Conservation (phyloP, 2,113 vertebrate genomes). For the Proteles cristata region DNA sequence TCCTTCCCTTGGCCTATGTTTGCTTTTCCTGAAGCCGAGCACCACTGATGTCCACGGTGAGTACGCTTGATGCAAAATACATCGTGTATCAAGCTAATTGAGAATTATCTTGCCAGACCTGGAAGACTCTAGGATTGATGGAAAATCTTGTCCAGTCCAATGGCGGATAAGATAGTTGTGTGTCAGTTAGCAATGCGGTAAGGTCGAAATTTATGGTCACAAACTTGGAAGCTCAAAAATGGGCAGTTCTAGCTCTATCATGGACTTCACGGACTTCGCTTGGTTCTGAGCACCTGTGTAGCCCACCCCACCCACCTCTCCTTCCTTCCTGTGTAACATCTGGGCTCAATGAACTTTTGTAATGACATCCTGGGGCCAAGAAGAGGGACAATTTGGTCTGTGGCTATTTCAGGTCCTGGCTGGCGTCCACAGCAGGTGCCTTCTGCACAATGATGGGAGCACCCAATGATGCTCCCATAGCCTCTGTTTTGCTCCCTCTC, state of each 20-base stretch:
- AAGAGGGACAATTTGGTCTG: neutral
- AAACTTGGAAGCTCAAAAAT: neutral
- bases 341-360: accelerated
- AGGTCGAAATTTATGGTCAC: neutral
- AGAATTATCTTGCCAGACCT: neutral
- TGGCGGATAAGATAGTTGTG: neutral
- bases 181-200: neutral
- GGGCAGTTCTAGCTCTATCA: neutral
- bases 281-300: accelerated
- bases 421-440: neutral
- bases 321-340: neutral
- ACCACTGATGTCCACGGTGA: neutral
- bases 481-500: neutral
- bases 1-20: neutral
- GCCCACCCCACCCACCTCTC: accelerated
- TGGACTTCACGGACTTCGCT: neutral
- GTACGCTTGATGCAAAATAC: neutral
- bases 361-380: neutral
- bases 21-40: neutral
- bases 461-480: too few relatives aligned
- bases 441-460: neutral
- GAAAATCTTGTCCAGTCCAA: neutral
- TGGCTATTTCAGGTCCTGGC: too few relatives aligned
- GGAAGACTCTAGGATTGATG: neutral
- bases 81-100: neutral